These are phyloP conservation scores for Drosophila ambigua DNA, from an alignment of 1,140 invertebrate species.

Conservation along the genomic window DNA sequence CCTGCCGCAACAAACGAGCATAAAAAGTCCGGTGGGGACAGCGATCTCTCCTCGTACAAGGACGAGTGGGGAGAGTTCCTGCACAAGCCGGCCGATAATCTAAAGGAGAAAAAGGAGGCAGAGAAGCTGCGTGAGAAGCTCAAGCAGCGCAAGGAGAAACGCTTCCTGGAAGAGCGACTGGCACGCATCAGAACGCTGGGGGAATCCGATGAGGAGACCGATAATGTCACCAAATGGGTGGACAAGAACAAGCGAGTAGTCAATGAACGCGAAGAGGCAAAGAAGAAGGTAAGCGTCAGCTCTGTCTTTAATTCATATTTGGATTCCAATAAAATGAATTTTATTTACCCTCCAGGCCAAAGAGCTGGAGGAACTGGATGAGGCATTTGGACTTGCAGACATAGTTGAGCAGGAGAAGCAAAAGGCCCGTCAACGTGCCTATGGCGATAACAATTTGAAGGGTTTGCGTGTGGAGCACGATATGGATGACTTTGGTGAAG, in stretches of 20 bases:
- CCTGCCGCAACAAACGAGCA: slow-evolving; percentile 42
- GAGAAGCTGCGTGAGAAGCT: slow-evolving; percentile 94
- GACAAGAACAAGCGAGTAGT: slow-evolving; percentile 90
- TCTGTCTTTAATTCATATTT: background rate
- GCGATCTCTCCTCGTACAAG: slow-evolving; percentile 86
- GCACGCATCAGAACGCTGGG: slow-evolving; percentile 87
- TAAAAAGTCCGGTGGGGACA: slow-evolving; percentile 57
- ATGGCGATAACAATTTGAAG: slow-evolving; percentile 89
- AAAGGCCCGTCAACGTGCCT: slow-evolving; percentile 87
- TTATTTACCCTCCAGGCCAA: slow-evolving; percentile 88
- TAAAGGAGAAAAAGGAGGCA: slow-evolving; percentile 89
- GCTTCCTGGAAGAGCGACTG: slow-evolving; percentile 90
- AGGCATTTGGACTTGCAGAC: slow-evolving; percentile 95
- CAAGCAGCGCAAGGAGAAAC: slow-evolving; percentile 90
- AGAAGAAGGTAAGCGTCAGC: slow-evolving; percentile 89
- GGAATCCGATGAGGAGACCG: slow-evolving; percentile 91
- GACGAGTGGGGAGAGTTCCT: slow-evolving; percentile 95
- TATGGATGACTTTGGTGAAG: slow-evolving; percentile 92
- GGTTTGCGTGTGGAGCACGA: slow-evolving; percentile 96
- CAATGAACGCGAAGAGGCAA: slow-evolving; percentile 93
- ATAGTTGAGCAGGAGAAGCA: slow-evolving; percentile 92
- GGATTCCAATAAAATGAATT: background rate
- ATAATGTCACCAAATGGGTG: slow-evolving; percentile 92
- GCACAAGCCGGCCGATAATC: slow-evolving; percentile 95
- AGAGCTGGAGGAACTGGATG: slow-evolving; percentile 96